phyloP scores from a whole-genome alignment of 1,140 invertebrate genomes.

The Ceratina japonica region DNA sequence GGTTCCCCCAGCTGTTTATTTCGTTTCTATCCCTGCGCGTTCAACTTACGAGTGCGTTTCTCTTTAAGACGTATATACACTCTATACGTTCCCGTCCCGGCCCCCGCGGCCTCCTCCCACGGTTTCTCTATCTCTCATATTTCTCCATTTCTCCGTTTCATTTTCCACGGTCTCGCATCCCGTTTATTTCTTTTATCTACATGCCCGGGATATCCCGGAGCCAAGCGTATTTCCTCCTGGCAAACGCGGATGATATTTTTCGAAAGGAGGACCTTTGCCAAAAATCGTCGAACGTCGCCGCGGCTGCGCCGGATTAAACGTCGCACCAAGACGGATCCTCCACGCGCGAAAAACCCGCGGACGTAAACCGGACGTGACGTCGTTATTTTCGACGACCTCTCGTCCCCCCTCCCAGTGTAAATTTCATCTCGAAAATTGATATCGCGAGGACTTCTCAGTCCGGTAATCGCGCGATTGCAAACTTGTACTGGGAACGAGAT shows the following conservation, averaged over 20 bases:
- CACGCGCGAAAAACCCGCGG: not conserved
- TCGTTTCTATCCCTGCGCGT: conserved; percentile 44
- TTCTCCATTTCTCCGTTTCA: conserved; percentile 46
- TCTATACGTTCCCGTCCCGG: not conserved
- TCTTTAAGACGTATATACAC: conserved; percentile 53
- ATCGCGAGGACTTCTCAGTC: not conserved
- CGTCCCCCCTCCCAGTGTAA: too few relatives aligned
- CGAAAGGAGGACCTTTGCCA: conserved; percentile 31
- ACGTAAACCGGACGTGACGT: too few relatives aligned
- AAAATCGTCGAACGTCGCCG: conserved; percentile 28
- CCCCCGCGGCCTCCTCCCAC: conserved; percentile 2
- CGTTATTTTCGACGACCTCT: too few relatives aligned
- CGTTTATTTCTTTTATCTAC: conserved; percentile 48
- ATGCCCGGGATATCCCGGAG: conserved; percentile 37
- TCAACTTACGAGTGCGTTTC: conserved; percentile 48
- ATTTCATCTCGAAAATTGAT: too few relatives aligned
- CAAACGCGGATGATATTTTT: conserved; percentile 41
- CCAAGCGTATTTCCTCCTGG: conserved; percentile 33
- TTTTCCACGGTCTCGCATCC: conserved; percentile 29
- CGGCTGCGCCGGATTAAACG: conserved; percentile 7
- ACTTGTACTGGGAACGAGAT: too few relatives aligned
- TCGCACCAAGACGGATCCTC: not conserved
- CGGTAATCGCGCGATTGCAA: too few relatives aligned
- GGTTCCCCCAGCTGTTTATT: conserved; percentile 45
- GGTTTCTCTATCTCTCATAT: conserved; percentile 55